A percentile compares a stretch with the other conserved stretches of the same genome.
These are phyloP conservation scores for Pardosa pseudoannulata DNA, from an alignment of 2,888 invertebrate species.

Conservation along the genomic window DNA sequence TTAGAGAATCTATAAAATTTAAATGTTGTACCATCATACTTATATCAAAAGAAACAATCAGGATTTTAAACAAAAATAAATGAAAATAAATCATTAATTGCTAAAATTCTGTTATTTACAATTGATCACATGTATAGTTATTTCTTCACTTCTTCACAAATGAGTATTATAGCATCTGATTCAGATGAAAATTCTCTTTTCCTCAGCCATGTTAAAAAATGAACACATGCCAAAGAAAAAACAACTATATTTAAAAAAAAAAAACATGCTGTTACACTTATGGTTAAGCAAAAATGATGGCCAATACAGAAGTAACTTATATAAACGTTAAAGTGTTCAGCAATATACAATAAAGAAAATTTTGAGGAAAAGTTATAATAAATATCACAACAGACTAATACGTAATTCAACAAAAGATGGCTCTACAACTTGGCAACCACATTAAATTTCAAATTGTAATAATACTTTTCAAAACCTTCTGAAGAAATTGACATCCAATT, in stretches of 20 bases:
- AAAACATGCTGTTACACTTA: no score
- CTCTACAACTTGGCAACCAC: not conserved
- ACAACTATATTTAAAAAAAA: no score
- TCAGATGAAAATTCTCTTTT: conserved; percentile 44
- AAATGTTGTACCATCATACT: no score
- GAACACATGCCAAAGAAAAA: not conserved
- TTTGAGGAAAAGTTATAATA: not conserved
- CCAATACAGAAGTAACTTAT: not conserved
- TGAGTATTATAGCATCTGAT: conserved; percentile 49
- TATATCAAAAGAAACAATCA: no score
- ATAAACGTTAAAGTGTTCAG: not conserved
- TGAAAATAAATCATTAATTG: no score
- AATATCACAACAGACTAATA: conserved; percentile 12
- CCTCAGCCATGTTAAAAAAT: not conserved
- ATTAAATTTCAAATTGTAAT: not conserved
- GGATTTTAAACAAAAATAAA: no score
- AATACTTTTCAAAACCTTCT: conserved; percentile 3
- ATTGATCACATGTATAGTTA: no score
- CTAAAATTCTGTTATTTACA: no score
- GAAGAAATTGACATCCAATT: no score
- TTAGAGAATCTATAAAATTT: no score
- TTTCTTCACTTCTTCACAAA: no score
- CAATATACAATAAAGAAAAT: no score
- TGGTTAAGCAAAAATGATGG: not conserved
- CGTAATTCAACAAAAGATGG: not conserved